phyloP scores from a whole-genome alignment of 1,140 invertebrate genomes.

The Hylyphantes graminicola region DNA sequence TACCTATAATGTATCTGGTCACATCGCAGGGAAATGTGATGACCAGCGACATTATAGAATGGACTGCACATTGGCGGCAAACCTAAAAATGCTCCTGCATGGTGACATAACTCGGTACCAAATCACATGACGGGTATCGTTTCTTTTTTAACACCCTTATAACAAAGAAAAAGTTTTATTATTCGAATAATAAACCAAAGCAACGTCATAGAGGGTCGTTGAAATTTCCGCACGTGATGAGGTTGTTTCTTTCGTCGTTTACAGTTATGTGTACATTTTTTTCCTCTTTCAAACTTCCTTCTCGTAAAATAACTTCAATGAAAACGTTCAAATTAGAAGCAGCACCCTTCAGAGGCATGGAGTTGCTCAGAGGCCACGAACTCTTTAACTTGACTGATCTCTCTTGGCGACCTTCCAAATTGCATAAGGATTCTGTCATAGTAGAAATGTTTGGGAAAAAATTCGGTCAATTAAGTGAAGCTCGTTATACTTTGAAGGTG shows the following conservation, averaged over 20 bases:
- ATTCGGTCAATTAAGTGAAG: too few species aligned
- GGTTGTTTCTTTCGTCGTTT: background rate
- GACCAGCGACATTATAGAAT: too few species aligned
- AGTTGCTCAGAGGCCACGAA: constrained; percentile 37
- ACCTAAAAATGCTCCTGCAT: too few species aligned
- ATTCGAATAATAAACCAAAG: background rate
- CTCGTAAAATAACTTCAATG: constrained; percentile 12
- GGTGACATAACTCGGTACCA: too few species aligned
- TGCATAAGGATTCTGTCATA: background rate
- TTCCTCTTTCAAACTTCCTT: background rate
- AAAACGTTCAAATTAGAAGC: constrained; percentile 33
- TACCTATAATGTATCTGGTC: too few species aligned
- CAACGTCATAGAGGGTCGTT: background rate
- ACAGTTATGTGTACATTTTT: background rate
- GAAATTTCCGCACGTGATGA: background rate
- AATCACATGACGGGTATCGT: background rate
- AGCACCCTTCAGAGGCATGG: constrained; percentile 17
- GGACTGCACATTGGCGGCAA: too few species aligned
- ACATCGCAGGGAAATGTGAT: too few species aligned
- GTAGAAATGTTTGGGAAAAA: too few species aligned
- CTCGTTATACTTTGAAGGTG: too few species aligned
- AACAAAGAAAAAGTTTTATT: background rate
- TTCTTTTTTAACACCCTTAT: background rate
- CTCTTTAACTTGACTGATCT: constrained; percentile 34
- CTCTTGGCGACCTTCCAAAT: constrained; percentile 33